Percentiles rank a stretch among this genome's conserved stretches.
These are phyloP conservation scores for Drosophila willistoni DNA, from an alignment of 1,140 invertebrate genomes.

Conservation along the genomic window DNA sequence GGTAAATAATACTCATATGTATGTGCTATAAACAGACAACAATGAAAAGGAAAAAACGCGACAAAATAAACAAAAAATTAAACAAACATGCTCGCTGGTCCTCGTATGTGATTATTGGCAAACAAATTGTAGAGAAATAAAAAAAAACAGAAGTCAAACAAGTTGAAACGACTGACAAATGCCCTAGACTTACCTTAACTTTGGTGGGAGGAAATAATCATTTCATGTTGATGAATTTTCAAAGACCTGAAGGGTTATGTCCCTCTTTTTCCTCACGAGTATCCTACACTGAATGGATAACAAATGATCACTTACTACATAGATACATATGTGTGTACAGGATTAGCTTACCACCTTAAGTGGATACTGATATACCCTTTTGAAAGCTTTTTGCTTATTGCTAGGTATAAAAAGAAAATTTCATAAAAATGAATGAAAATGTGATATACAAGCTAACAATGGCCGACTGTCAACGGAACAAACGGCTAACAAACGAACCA, in stretches of 20 bases:
- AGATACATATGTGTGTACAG: no score
- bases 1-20: constrained; percentile 2
- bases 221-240: no score
- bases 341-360: no score
- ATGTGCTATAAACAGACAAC: constrained; percentile 7
- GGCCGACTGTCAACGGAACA: constrained; percentile 16
- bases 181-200: no score
- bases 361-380: neutral
- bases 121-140: neutral
- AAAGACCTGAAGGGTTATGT: no score
- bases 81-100: constrained; percentile 1
- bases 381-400: neutral
- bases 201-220: no score
- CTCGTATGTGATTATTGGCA: constrained; percentile 7
- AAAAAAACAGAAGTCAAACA: neutral
- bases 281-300: no score
- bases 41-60: neutral
- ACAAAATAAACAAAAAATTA: constrained; percentile 1
- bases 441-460: constrained; percentile 18
- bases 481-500: neutral
- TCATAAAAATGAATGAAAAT: constrained; percentile 2
- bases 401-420: neutral
- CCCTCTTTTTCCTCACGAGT: no score
- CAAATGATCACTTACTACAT: no score
- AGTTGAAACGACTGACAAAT: neutral